Conservation (phyloP, 2,113 vertebrate species). For the Callorhinus ursinus region DNA sequence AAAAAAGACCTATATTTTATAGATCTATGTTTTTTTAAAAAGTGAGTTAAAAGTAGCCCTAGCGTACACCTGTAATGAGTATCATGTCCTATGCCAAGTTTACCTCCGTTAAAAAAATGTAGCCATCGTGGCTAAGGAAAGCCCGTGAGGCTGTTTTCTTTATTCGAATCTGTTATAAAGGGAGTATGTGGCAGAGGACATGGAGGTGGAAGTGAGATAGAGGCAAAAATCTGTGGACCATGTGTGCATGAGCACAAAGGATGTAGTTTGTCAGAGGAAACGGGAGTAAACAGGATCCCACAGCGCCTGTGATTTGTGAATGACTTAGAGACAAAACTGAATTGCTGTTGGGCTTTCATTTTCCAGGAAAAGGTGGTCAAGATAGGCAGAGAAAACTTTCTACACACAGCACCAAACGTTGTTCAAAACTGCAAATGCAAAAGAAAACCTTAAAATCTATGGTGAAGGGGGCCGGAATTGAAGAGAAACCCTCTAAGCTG, state of each 20-base stretch:
- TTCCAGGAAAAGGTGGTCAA: not conserved
- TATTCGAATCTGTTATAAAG: not conserved
- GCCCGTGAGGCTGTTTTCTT: not conserved
- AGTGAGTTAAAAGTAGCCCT: not conserved
- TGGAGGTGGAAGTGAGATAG: not conserved
- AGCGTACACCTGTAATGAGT: not conserved
- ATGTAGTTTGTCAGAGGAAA: not conserved
- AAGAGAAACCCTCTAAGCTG: not conserved
- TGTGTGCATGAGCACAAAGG: not conserved
- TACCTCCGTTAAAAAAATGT: not conserved
- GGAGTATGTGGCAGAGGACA: not conserved
- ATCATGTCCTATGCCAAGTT: not conserved
- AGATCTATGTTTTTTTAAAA: not conserved
- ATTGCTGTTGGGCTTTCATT: not conserved
- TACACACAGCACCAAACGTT: not conserved
- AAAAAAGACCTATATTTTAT: not conserved
- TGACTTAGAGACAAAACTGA: not conserved
- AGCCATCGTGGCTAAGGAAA: not conserved
- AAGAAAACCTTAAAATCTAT: not conserved
- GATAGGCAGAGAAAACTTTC: not conserved
- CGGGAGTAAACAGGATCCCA: not conserved
- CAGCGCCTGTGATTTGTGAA: not conserved
- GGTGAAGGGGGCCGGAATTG: not conserved
- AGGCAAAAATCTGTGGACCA: not conserved
- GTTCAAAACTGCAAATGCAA: not conserved